Base-by-base conservation (phyloP, 1,140 invertebrate genomes). In the Gonioctena quinquepunctata region DNA sequence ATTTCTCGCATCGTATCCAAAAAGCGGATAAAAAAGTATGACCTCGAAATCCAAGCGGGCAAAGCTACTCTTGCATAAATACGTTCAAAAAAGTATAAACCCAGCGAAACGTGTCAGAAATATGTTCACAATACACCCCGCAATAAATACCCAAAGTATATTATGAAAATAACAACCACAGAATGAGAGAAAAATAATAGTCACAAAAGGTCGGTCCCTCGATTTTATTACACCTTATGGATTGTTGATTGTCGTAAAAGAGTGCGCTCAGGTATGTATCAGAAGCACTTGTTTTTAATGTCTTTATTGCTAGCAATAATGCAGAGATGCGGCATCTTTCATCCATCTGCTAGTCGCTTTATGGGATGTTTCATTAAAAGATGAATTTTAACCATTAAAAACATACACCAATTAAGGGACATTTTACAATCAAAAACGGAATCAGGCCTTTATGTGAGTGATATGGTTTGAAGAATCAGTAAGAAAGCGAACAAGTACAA, bases 201-300 rank as follows among this genome's bases (percentile, higher is more conserved):
- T 18, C 0, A 61, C 59, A 61, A 61, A 61, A 61, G 59, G 23
- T 28, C 59, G 23, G 25, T 16, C 6, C 59, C 3, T 13, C 21
- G 27, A 26, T 18, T 64, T 64, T 64, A 48, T 64, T 48, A 8
- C 61, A 64, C 42, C 61, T 64, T 27, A 27, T 27, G 59, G 27
- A 26, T 61, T 27, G 23, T 27, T 25, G 23, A 61, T 61, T 61
- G 27, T 28, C 23, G 23, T 28, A 28, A 28, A 60, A 27, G 28
- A 48, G 42, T 64, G 33, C 42, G 61, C 13, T n/a, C 61, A 64
- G 28, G 42, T 49, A 64, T 49, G 42, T 49, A 64, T 64, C 61
- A 64, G 61, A 64, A 64, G 61, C 61, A 64, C 61, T 64, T 64
- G 28, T 42, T 64, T 60, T 64, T 64, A 64, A 64, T 64, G 61